Evolutionary conservation across 2,888 invertebrate genomes (phyloP).

Genomic region (Aphodius sticticus): DNA sequence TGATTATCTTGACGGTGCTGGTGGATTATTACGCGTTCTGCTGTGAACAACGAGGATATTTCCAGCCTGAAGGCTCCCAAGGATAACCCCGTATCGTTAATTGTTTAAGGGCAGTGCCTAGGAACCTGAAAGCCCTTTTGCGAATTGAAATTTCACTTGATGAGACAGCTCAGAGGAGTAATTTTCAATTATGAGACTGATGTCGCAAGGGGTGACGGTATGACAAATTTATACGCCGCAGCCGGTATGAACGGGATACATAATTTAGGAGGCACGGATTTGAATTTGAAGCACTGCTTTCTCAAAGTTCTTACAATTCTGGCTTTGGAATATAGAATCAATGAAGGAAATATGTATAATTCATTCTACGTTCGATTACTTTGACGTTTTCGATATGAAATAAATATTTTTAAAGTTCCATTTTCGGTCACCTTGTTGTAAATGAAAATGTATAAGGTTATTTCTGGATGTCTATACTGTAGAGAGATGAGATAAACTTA

Average conservation of each 20-base stretch:
- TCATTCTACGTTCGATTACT: not conserved
- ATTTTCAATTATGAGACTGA: not conserved
- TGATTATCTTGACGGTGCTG: not conserved
- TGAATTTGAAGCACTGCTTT: not conserved
- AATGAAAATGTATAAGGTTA: too few species aligned
- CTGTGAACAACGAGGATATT: not conserved
- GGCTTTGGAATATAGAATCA: not conserved
- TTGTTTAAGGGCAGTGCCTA: not conserved
- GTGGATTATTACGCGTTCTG: not conserved
- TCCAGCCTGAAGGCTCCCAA: not conserved
- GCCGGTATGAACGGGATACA: not conserved
- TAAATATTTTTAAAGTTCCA: too few species aligned
- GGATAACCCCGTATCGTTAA: not conserved
- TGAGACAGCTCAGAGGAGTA: not conserved
- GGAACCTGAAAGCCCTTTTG: not conserved
- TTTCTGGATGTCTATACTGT: too few species aligned
- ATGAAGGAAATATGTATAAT: not conserved
- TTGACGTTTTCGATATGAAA: not conserved
- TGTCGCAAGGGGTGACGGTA: not conserved
- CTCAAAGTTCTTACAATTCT: not conserved
- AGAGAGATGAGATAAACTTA: too few species aligned
- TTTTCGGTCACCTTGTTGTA: too few species aligned
- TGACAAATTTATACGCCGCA: not conserved
- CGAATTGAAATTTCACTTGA: not conserved
- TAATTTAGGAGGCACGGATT: not conserved